phyloP scores from a whole-genome alignment of 2,113 vertebrate species.

The Clarias macrocephalus region DNA sequence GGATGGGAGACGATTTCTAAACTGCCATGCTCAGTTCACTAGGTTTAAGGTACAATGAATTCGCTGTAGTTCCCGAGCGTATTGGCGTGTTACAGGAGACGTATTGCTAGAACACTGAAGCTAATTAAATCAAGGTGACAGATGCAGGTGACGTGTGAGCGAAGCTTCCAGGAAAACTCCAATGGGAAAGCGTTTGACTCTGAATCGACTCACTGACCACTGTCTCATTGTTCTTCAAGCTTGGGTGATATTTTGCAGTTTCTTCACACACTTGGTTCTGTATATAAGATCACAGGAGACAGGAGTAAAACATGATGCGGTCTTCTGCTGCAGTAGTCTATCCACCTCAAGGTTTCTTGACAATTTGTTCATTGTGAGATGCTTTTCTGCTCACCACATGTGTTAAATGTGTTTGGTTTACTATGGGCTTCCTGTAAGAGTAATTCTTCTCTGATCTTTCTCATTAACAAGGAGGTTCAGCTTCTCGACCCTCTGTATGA shows the following conservation, averaged over 20 bases:
- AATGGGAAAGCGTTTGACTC: background rate
- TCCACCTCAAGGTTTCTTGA: too few species aligned
- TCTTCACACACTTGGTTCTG: background rate
- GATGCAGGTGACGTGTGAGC: background rate
- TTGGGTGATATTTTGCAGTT: background rate
- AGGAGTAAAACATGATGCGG: too few species aligned
- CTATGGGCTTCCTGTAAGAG: too few species aligned
- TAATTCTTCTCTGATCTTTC: too few species aligned
- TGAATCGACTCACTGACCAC: background rate
- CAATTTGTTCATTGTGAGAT: too few species aligned
- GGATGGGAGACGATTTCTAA: background rate
- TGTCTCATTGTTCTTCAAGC: background rate
- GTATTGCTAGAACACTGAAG: constrained; percentile 16
- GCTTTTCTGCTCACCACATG: too few species aligned
- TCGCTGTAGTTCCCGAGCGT: background rate
- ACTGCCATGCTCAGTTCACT: background rate
- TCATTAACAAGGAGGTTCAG: too few species aligned
- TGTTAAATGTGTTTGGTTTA: too few species aligned
- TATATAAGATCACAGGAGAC: too few species aligned
- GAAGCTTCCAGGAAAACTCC: background rate
- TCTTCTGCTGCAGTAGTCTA: too few species aligned
- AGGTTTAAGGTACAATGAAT: constrained; percentile 13
- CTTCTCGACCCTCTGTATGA: background rate
- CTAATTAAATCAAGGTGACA: constrained; percentile 26
- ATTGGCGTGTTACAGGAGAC: constrained; percentile 43